Evolutionary conservation across 1,140 invertebrate species (phyloP).

Genomic region (silkworm (Bombyx mori)): ASM3026992v2 NC_085120.1:1516501-1517000

Average conservation of each 20-base stretch:
- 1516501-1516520: conserved; percentile 83
- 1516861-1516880: conserved; percentile 70
- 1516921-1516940: conserved; percentile 31
- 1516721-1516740: conserved; percentile 65
- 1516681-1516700: conserved; percentile 65
- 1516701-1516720: conserved; percentile 53
- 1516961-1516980: conserved; percentile 57
- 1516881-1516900: conserved; percentile 39
- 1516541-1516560: conserved; percentile 77
- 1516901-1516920: conserved; percentile 26
- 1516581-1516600: conserved; percentile 53
- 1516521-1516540: conserved; percentile 76
- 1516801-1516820: conserved; percentile 69
- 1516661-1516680: conserved; percentile 55
- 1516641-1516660: conserved; percentile 53
- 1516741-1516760: conserved; percentile 64
- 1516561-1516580: conserved; percentile 51
- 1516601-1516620: conserved; percentile 60
- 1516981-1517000: conserved; percentile 67
- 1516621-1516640: conserved; percentile 53
- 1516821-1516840: conserved; percentile 68
- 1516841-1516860: conserved; percentile 73
- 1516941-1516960: conserved; percentile 36
- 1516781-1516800: conserved; percentile 77
- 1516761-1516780: conserved; percentile 69